A percentile compares a stretch with the other conserved stretches of the same genome.
These are phyloP conservation scores for Mesorhabditis spiculigera DNA, from an alignment of 2,888 invertebrate genomes.

Conservation along the genomic window DNA sequence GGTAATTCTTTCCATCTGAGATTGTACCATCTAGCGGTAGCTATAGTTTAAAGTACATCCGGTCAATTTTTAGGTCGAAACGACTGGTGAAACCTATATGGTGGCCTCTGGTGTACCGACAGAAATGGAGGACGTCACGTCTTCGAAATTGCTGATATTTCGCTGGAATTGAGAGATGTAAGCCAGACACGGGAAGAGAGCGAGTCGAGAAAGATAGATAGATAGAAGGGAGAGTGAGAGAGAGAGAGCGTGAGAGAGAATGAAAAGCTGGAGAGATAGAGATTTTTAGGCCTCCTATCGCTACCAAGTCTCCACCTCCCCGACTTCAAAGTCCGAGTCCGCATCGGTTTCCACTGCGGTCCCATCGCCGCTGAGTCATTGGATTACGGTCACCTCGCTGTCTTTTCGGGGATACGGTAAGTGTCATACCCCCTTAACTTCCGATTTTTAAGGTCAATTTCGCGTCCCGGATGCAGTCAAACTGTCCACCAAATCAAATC, in stretches of 20 bases:
- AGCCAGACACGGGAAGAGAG: conserved; percentile 1
- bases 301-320: conserved; percentile 27
- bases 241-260: too few species aligned
- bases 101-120: conserved; percentile 53
- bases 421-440: background rate
- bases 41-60: background rate
- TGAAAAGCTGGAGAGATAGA: background rate
- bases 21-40: background rate
- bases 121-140: conserved; percentile 51
- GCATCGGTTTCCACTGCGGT: conserved; percentile 52
- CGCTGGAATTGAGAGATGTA: conserved; percentile 47
- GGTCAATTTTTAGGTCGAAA: conserved; percentile 28
- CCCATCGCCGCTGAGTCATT: conserved; percentile 53
- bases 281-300: conserved; percentile 31
- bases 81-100: conserved; percentile 52
- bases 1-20: conserved; percentile 21
- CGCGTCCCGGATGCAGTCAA: conserved; percentile 56
- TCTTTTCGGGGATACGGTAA: conserved; percentile 55
- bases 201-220: too few species aligned
- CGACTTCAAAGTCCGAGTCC: conserved; percentile 41
- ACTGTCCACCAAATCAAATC: conserved; percentile 56
- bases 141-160: conserved; percentile 51
- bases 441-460: conserved; percentile 43
- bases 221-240: too few species aligned
- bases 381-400: conserved; percentile 50